A percentile compares a stretch with the other conserved stretches of the same genome.
These are phyloP conservation scores for Paragorgia papillata DNA, from an alignment of 92 coral and sea anemone genomes.

Conservation along the genomic window DNA sequence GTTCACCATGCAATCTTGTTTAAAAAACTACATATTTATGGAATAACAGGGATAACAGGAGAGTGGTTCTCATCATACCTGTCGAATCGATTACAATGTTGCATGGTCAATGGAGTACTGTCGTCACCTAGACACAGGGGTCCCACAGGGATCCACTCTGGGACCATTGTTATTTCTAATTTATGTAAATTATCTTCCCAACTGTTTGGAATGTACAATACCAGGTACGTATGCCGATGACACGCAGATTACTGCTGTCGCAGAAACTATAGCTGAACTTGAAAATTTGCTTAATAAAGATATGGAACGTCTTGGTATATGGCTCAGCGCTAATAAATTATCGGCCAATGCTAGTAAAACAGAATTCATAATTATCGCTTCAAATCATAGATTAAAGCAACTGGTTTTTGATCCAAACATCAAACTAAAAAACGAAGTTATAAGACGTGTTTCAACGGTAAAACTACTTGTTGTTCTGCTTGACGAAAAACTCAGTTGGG, in stretches of 20 bases:
- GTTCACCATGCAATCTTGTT: constrained; percentile 7
- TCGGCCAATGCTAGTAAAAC: too few relatives aligned
- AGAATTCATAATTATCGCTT: constrained; percentile 4
- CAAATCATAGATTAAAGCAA: too few relatives aligned
- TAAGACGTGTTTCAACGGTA: constrained; percentile 5
- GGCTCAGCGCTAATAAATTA: constrained; percentile 4
- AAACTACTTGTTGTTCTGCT: constrained; percentile 4
- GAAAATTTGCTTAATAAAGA: not conserved
- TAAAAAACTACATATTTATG: too few relatives aligned
- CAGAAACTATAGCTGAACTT: too few relatives aligned
- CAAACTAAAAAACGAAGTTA: not conserved
- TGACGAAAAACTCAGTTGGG: too few relatives aligned
- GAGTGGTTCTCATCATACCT: constrained; percentile 1
- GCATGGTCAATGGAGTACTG: not conserved
- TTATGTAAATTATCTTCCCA: too few relatives aligned
- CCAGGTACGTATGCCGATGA: not conserved
- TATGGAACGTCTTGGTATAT: not conserved
- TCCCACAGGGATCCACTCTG: constrained; percentile 15
- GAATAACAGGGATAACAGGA: too few relatives aligned
- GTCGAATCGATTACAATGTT: too few relatives aligned
- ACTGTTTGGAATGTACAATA: not conserved
- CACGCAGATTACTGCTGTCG: too few relatives aligned
- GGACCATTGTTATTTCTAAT: too few relatives aligned
- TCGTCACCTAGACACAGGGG: not conserved
- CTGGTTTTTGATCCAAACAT: too few relatives aligned